Conservation (phyloP, 2,113 vertebrate species). For the Cynoglossus semilaevis region DNA sequence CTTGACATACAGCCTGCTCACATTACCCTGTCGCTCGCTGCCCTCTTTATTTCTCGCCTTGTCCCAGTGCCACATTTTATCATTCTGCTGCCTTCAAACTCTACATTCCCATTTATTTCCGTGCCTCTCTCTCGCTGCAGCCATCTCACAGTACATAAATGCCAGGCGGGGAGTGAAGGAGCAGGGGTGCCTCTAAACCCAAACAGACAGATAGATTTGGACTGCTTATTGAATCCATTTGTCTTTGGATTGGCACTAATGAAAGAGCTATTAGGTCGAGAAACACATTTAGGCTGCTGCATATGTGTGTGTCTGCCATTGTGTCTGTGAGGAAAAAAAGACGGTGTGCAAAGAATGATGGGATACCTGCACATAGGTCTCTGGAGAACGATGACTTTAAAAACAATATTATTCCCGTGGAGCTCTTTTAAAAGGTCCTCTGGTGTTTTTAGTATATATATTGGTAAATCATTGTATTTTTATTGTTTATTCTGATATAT, state of each 20-base stretch:
- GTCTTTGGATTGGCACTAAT: conserved; percentile 68
- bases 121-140: not conserved
- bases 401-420: conserved; percentile 20
- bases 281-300: conserved; percentile 47
- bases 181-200: conserved; percentile 44
- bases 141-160: conserved; percentile 30
- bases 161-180: conserved; percentile 16
- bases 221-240: conserved; percentile 65
- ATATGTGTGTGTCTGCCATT: conserved; percentile 5
- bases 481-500: too few relatives aligned
- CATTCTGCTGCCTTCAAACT: conserved; percentile 23
- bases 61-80: conserved; percentile 10
- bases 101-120: conserved; percentile 33
- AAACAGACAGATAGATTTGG: conserved; percentile 65
- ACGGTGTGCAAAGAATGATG: conserved; percentile 8
- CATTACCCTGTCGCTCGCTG: conserved; percentile 9
- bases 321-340: conserved; percentile 12
- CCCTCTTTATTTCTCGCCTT: not conserved
- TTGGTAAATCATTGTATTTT: too few relatives aligned
- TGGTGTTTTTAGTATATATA: conserved; percentile 5
- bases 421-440: conserved; percentile 27
- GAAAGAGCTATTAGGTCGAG: conserved; percentile 63
- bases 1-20: conserved; percentile 24
- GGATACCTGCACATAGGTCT: conserved; percentile 21
- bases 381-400: conserved; percentile 36